phyloP scores from a whole-genome alignment of 2,113 vertebrate genomes.

The Colistium nudipinnis region DNA sequence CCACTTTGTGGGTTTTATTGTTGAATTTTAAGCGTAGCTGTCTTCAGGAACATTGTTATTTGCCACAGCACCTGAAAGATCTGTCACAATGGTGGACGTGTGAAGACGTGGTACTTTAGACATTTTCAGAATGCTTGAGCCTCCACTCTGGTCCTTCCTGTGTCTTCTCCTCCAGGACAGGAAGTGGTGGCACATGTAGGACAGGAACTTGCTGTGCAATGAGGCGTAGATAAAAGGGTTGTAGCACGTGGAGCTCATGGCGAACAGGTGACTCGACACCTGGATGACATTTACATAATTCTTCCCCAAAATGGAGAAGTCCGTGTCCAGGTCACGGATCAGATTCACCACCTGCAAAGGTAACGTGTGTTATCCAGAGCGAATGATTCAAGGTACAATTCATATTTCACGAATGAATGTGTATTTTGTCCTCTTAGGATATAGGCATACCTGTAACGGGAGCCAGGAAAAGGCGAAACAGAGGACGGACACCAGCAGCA shows the following conservation, averaged over 20 bases:
- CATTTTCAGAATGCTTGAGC: constrained; percentile 53
- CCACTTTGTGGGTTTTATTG: too few species aligned
- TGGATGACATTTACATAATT: constrained; percentile 81
- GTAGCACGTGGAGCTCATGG: constrained; percentile 84
- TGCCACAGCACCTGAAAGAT: constrained; percentile 33
- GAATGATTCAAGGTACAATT: neutral
- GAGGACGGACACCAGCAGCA: constrained; percentile 84
- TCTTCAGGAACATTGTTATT: constrained; percentile 14
- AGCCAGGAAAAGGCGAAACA: constrained; percentile 90
- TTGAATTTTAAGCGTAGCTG: constrained; percentile 47
- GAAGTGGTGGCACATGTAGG: constrained; percentile 60
- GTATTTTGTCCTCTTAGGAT: too few species aligned
- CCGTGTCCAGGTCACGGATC: constrained; percentile 78
- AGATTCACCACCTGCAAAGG: constrained; percentile 78
- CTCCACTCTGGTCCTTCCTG: constrained; percentile 27
- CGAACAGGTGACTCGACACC: constrained; percentile 79
- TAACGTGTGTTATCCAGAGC: neutral
- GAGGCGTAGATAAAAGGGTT: constrained; percentile 85
- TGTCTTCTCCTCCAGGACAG: constrained; percentile 24
- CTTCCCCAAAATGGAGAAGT: constrained; percentile 79
- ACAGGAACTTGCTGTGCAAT: constrained; percentile 75
- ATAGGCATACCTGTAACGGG: constrained; percentile 87
- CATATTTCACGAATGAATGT: neutral
- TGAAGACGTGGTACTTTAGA: constrained; percentile 30
- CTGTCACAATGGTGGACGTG: constrained; percentile 37